Evolutionary conservation across 2,888 invertebrate genomes (phyloP).

Genomic region (Oscheius onirici): DNA sequence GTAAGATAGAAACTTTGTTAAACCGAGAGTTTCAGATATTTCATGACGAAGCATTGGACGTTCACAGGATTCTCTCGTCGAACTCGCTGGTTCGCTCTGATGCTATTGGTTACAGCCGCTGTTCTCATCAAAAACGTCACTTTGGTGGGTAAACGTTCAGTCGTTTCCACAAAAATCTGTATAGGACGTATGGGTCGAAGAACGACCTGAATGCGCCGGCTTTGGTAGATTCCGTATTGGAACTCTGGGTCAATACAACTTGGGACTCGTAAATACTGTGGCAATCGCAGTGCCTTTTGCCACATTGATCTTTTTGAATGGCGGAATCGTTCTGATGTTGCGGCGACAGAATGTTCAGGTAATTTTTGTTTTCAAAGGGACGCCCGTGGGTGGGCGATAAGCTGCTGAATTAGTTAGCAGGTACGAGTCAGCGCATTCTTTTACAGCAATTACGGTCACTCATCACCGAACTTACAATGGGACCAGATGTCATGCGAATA

Average conservation of each 20-base stretch:
- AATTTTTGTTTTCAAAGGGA: not conserved
- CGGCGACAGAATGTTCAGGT: slow-evolving; percentile 67
- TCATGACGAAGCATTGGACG: slow-evolving; percentile 69
- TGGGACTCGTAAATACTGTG: slow-evolving; percentile 46
- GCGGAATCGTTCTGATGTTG: slow-evolving; percentile 69
- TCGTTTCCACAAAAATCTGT: not conserved
- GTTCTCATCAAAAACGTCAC: slow-evolving; percentile 65
- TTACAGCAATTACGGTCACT: slow-evolving; percentile 67
- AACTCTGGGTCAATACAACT: slow-evolving; percentile 38
- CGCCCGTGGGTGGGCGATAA: too few species aligned
- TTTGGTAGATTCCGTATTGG: slow-evolving; percentile 43
- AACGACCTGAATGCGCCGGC: slow-evolving; percentile 46
- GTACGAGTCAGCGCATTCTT: not conserved
- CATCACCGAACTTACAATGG: slow-evolving; percentile 69
- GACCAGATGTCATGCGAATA: slow-evolving; percentile 68
- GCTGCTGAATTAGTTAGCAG: too few species aligned
- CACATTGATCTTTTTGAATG: slow-evolving; percentile 69
- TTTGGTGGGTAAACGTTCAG: slow-evolving; percentile 34
- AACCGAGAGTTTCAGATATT: slow-evolving; percentile 57
- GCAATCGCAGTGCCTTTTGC: slow-evolving; percentile 65
- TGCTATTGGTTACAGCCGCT: slow-evolving; percentile 46
- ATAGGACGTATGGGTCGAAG: slow-evolving; percentile 47
- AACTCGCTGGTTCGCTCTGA: slow-evolving; percentile 67
- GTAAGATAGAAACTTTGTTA: too few species aligned
- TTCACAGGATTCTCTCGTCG: slow-evolving; percentile 68